Base-by-base conservation (phyloP, 2,797 vertebrate genomes). In the Sebastes minor region DNA sequence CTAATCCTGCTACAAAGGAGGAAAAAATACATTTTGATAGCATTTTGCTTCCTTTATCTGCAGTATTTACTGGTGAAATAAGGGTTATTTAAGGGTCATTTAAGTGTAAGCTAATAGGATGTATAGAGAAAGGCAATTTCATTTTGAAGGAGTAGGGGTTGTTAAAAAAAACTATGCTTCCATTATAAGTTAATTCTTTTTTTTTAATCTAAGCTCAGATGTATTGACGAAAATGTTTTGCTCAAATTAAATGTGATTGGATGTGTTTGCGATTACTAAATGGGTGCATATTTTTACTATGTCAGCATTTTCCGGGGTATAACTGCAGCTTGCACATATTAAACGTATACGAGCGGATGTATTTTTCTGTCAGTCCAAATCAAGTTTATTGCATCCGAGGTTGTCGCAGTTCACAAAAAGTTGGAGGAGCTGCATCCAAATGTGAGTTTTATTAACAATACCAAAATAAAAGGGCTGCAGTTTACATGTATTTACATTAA, bases 231-330 rank as follows among this genome's bases (percentile, higher is more conserved):
- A 74, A 62, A 76, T 65, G 5, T 66, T 70, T 65, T 66, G 53
- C 71, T 63, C 42, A 4, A 32, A 30, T n/a, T 27, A 35, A 64
- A 78, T 57, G n/a, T 27, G 72, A 71, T 80, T 69, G 53, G 12
- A 71, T 80, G 57, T n/a, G 11, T 76, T 82, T 74, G 65, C 14
- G 53, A 4, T 80, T 83, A 18, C 20, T 49, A 22, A 76, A 71
- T 64, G 28, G 49, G 46, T 59, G 46, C 63, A 72, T 18, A 28
- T 76, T 76, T 74, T 59, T 20, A 64, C 52, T 57, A 14, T 65
- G 27, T 62, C 33, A 67, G 14, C 49, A 56, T 49, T 60, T 71
- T 33, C 49, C 30, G 11, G 25, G 35, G 7, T 55, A 20, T n/a
- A 57, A 69, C 61, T 67, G 27, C 55, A 80, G 42, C 57, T 62